Conservation (phyloP, 2,113 vertebrate genomes). For the Piprites chloris region DNA sequence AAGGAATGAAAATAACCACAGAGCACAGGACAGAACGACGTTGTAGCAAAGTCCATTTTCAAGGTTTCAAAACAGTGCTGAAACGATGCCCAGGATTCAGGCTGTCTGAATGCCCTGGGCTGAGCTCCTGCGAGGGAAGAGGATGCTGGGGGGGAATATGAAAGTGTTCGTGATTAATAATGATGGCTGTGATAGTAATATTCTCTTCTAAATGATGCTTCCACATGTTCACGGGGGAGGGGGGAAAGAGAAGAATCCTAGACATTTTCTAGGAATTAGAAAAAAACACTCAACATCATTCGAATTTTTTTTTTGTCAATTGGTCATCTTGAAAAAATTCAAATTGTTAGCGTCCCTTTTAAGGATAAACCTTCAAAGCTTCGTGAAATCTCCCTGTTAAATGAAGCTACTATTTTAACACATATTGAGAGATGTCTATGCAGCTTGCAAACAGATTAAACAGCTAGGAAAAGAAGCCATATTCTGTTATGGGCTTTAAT, state of each 20-base stretch:
- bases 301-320: background rate
- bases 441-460: conserved; percentile 14
- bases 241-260: background rate
- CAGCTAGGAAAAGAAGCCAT: background rate
- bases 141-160: background rate
- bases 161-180: background rate
- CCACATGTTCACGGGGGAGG: background rate
- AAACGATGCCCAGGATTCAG: background rate
- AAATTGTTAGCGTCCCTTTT: background rate
- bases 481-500: background rate
- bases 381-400: conserved; percentile 18
- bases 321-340: conserved; percentile 24
- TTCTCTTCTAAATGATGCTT: background rate
- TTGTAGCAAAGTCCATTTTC: background rate
- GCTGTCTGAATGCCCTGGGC: background rate
- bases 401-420: conserved; percentile 24
- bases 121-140: background rate
- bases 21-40: background rate
- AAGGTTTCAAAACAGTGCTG: background rate
- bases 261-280: background rate
- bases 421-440: background rate
- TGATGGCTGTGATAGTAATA: background rate
- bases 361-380: conserved; percentile 23
- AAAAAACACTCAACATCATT: background rate
- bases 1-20: background rate